Conservation (phyloP, 2,888 invertebrate genomes). For the Cantharis rustica region DNA sequence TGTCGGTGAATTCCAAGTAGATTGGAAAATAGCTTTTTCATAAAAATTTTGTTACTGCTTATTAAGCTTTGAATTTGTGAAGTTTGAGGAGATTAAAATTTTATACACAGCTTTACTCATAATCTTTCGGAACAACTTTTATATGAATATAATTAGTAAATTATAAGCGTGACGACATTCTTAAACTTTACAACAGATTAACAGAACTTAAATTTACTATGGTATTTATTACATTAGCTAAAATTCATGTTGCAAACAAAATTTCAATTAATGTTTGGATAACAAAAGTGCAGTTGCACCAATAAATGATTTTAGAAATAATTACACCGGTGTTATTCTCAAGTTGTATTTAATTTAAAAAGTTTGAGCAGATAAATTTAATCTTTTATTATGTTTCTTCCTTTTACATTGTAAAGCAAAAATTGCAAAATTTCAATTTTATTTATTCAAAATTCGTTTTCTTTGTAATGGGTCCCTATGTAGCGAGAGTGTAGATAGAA, state of each 20-base stretch:
- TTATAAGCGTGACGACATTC: background rate
- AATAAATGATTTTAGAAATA: background rate
- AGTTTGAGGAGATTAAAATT: background rate
- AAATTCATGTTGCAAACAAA: background rate
- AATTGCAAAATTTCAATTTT: slow-evolving; percentile 2
- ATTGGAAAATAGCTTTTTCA: background rate
- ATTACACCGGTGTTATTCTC: background rate
- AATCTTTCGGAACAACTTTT: background rate
- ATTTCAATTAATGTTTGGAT: background rate
- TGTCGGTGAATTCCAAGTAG: background rate
- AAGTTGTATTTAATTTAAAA: background rate
- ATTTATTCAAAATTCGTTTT: slow-evolving; percentile 17
- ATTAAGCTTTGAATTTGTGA: background rate
- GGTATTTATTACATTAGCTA: background rate
- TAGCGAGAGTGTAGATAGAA: slow-evolving; percentile 7
- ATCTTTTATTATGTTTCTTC: background rate
- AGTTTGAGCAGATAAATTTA: background rate
- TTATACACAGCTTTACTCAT: background rate
- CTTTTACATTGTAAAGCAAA: background rate
- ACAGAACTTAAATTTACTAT: background rate
- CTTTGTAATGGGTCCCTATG: slow-evolving; percentile 15
- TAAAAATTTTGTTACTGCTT: background rate
- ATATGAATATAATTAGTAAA: background rate
- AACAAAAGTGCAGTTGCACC: background rate
- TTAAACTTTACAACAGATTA: background rate